These are phyloP conservation scores for Archegozetes longisetosus DNA, from an alignment of 1,140 invertebrate genomes.

Conservation along the genomic window DNA sequence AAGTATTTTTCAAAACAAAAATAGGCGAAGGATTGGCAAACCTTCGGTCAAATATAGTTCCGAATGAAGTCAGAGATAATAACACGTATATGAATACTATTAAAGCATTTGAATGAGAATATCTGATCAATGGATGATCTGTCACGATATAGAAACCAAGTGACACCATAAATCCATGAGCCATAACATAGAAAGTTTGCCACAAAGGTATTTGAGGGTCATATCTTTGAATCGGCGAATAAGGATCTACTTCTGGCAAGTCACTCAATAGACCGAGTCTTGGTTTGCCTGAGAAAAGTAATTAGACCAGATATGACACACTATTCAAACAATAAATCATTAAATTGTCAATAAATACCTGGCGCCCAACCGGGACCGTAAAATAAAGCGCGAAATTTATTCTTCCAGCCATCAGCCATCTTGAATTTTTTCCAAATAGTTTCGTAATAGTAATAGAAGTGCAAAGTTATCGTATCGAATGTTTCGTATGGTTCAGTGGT, in stretches of 20 bases:
- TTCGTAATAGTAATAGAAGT: conserved; percentile 24
- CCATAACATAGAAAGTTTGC: conserved; percentile 15
- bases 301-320: too few species aligned
- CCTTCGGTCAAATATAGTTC: conserved; percentile 17
- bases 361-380: conserved; percentile 21
- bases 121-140: conserved; percentile 9
- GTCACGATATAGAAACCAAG: conserved; percentile 19
- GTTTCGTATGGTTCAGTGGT: conserved; percentile 57
- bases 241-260: conserved; percentile 13
- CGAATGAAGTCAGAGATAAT: conserved; percentile 13
- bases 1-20: neutral
- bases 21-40: neutral
- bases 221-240: conserved; percentile 21
- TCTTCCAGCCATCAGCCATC: neutral
- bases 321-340: too few species aligned
- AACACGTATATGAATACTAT: conserved; percentile 11
- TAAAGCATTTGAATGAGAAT: conserved; percentile 9
- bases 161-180: conserved; percentile 15
- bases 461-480: conserved; percentile 49
- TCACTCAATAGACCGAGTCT: conserved; percentile 16
- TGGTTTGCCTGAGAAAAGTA: conserved; percentile 28
- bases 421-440: conserved; percentile 28
- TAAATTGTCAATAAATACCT: neutral
- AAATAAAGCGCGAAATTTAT: conserved; percentile 19
- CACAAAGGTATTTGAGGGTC: conserved; percentile 16